These are phyloP conservation scores for Seira ritae DNA, from an alignment of 2,888 invertebrate genomes.

Conservation along the genomic window DNA sequence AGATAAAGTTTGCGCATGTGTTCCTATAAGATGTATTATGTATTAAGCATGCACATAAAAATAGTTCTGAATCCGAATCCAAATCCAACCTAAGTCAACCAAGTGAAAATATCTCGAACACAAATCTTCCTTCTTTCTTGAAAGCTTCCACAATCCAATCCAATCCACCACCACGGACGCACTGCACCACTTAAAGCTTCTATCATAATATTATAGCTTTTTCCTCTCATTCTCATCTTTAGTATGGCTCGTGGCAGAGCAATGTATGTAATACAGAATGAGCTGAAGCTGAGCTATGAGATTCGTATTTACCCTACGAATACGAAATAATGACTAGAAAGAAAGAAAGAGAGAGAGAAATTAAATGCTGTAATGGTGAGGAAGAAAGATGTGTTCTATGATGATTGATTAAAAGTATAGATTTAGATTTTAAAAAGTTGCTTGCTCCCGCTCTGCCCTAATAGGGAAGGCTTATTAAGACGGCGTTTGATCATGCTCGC, in stretches of 20 bases:
- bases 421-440: constrained; percentile 25
- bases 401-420: constrained; percentile 21
- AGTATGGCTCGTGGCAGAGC: too few species aligned
- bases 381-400: constrained; percentile 12
- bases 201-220: neutral
- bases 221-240: neutral
- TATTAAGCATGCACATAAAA: constrained; percentile 1
- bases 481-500: neutral
- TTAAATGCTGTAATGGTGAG: constrained; percentile 1
- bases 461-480: constrained; percentile 20
- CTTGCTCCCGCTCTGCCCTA: neutral
- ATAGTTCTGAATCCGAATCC: constrained; percentile 27
- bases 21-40: neutral
- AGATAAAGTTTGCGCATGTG: constrained; percentile 1
- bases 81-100: constrained; percentile 57
- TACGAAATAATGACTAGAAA: neutral
- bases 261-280: too few species aligned
- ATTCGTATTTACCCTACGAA: too few species aligned
- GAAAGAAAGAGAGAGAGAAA: neutral
- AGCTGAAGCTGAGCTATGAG: too few species aligned
- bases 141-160: neutral
- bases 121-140: constrained; percentile 31
- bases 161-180: neutral
- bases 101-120: constrained; percentile 57
- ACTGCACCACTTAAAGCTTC: neutral